These are phyloP conservation scores for Cryptus viduatorius DNA, from an alignment of 2,888 invertebrate species.

Conservation along the genomic window DNA sequence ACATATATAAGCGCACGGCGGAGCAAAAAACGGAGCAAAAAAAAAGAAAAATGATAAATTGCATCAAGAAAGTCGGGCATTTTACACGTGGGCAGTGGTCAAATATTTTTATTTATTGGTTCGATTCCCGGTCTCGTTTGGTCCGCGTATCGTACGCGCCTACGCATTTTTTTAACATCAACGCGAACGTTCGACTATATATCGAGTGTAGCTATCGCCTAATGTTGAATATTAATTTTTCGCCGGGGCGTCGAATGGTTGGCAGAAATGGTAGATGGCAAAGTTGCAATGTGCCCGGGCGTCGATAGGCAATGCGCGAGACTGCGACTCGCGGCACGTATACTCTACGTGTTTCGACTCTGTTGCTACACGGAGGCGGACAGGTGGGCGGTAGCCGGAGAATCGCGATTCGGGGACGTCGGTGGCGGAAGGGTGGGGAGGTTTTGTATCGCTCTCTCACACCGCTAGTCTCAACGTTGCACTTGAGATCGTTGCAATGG, in stretches of 20 bases:
- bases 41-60: constrained; percentile 54
- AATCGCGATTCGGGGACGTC: constrained; percentile 76
- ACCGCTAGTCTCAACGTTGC: constrained; percentile 53
- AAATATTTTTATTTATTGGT: neutral
- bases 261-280: constrained; percentile 6
- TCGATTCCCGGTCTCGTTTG: neutral
- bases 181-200: neutral
- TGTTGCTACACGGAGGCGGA: constrained; percentile 78
- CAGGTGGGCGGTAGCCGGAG: constrained; percentile 80
- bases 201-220: constrained; percentile 13
- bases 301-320: constrained; percentile 56
- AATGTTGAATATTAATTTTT: constrained; percentile 52
- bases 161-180: neutral
- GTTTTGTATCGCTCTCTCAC: constrained; percentile 36
- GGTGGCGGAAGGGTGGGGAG: constrained; percentile 42
- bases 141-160: neutral
- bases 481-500: constrained; percentile 58
- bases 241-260: constrained; percentile 26
- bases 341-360: constrained; percentile 61
- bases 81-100: constrained; percentile 44
- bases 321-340: constrained; percentile 56
- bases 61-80: constrained; percentile 45
- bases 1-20: too few species aligned
- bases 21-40: too few species aligned
- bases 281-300: constrained; percentile 2